Conservation (phyloP, 2,113 vertebrate genomes). For the Etheostoma cragini region DNA sequence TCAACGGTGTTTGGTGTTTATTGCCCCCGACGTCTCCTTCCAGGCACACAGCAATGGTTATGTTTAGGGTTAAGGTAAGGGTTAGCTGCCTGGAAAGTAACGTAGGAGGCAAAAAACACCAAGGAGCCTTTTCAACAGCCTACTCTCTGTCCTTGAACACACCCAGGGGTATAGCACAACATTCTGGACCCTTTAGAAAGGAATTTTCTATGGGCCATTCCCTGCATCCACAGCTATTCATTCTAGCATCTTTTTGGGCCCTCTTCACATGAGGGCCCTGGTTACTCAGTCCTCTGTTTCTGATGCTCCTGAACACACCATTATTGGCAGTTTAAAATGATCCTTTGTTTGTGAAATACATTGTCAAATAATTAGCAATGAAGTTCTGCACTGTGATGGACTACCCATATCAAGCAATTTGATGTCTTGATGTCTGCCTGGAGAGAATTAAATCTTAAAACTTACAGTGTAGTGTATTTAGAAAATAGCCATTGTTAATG, state of each 20-base stretch:
- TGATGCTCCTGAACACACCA: neutral
- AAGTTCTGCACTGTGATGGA: neutral
- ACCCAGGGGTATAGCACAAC: no score
- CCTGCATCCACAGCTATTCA: no score
- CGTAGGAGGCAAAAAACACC: no score
- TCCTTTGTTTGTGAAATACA: neutral
- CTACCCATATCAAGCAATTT: neutral
- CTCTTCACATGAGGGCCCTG: no score
- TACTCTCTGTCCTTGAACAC: constrained; percentile 16
- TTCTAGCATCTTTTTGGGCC: no score
- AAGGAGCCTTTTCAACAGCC: neutral
- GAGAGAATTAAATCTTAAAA: neutral
- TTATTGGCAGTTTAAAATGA: neutral
- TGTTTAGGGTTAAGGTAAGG: no score
- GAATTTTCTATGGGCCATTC: no score
- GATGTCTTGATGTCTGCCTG: neutral
- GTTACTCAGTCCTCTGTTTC: no score
- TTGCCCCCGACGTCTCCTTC: no score
- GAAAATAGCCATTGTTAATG: constrained; percentile 1
- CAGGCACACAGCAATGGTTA: no score
- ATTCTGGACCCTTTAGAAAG: no score
- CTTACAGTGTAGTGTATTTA: neutral
- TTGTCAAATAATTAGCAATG: constrained; percentile 5
- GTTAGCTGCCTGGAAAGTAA: no score
- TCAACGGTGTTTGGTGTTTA: neutral